phyloP scores from a whole-genome alignment of 2,113 vertebrate species.

The Murina feae region DNA sequence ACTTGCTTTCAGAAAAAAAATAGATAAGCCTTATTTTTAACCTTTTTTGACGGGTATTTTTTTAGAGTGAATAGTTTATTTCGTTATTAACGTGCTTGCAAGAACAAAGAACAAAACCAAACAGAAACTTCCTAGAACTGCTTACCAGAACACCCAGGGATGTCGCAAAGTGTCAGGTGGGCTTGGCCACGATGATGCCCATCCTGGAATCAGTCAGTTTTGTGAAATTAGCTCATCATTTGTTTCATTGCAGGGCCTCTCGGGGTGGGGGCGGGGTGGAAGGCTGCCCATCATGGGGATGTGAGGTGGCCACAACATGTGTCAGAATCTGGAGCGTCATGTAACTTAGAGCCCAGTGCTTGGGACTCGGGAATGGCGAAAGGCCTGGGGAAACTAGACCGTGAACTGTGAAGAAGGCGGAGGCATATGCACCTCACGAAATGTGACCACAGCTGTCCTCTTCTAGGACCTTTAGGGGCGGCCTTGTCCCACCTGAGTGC shows the following conservation, averaged over 20 bases:
- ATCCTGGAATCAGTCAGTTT: neutral
- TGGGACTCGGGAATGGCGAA: neutral
- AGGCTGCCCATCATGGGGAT: neutral
- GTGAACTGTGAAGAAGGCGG: neutral
- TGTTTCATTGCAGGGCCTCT: neutral
- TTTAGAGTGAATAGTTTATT: neutral
- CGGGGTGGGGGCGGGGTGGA: fast-evolving
- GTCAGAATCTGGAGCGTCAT: neutral
- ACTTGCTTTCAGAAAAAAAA: neutral
- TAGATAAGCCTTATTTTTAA: neutral
- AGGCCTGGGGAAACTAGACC: neutral
- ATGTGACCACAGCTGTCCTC: neutral
- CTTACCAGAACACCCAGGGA: neutral
- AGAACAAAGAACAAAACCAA: neutral
- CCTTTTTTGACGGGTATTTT: neutral
- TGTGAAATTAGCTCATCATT: neutral
- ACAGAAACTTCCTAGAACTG: neutral
- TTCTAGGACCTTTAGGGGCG: constrained; percentile 1
- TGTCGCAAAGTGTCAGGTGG: neutral
- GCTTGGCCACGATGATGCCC: neutral
- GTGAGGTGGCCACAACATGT: neutral
- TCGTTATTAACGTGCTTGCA: neutral
- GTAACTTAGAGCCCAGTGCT: neutral
- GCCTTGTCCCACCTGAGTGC: neutral
- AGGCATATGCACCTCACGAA: neutral